Conservation (phyloP, 2,888 invertebrate genomes). For the Fragum whitleyi region DNA sequence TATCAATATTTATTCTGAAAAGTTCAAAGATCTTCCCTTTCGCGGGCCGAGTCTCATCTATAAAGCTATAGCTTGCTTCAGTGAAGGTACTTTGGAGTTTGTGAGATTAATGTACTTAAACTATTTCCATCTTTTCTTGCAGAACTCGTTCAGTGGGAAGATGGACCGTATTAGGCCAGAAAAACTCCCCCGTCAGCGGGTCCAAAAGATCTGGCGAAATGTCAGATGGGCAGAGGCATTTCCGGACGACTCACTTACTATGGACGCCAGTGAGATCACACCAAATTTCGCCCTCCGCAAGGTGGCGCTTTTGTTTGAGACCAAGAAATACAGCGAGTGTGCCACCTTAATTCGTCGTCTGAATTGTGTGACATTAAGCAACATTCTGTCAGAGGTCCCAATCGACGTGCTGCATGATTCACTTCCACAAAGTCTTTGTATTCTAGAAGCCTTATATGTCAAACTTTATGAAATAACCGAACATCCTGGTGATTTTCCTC, state of each 20-base stretch:
- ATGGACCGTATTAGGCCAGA: constrained; percentile 74
- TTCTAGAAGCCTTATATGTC: constrained; percentile 92
- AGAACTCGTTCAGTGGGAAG: constrained; percentile 51
- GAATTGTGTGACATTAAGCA: constrained; percentile 91
- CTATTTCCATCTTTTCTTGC: too few relatives aligned
- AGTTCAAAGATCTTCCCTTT: too few relatives aligned
- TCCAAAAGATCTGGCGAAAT: constrained; percentile 76
- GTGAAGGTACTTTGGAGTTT: too few relatives aligned
- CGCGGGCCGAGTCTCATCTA: too few relatives aligned
- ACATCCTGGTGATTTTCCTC: constrained; percentile 80
- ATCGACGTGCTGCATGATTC: constrained; percentile 95
- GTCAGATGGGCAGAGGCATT: constrained; percentile 76
- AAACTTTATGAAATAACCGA: constrained; percentile 86
- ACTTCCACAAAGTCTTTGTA: constrained; percentile 93
- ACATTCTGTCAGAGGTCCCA: constrained; percentile 89
- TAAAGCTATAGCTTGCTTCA: too few relatives aligned
- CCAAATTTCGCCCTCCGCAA: constrained; percentile 87
- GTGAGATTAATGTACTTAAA: too few relatives aligned
- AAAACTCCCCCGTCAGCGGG: constrained; percentile 69
- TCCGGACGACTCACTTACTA: constrained; percentile 72
- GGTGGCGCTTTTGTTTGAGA: constrained; percentile 93
- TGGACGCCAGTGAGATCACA: constrained; percentile 84
- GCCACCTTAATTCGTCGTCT: constrained; percentile 93
- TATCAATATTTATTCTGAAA: too few relatives aligned
- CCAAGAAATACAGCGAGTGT: constrained; percentile 94